These are phyloP conservation scores for Eueremaeus valkanovi DNA, from an alignment of 2,888 invertebrate genomes.

Conservation along the genomic window DNA sequence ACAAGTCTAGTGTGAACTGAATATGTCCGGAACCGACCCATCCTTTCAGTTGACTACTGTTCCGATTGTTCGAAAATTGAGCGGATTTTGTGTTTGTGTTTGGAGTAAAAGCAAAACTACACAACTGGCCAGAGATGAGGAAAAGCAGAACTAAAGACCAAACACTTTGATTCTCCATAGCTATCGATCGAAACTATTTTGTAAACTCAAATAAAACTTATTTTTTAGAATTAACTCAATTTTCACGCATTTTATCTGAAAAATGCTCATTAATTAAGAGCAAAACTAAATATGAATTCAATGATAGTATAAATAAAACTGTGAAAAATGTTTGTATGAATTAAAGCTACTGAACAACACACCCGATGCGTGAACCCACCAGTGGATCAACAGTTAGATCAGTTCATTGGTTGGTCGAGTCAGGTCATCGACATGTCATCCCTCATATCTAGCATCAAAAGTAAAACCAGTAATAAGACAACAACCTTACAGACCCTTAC, in stretches of 20 bases:
- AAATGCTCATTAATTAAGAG: background rate
- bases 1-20: constrained; percentile 43
- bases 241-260: constrained; percentile 11
- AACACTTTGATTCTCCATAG: background rate
- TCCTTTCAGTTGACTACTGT: constrained; percentile 32
- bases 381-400: constrained; percentile 31
- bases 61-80: background rate
- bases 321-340: background rate
- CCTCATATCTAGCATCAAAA: constrained; percentile 6
- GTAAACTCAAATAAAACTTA: background rate
- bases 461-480: constrained; percentile 35
- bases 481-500: constrained; percentile 27
- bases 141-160: background rate
- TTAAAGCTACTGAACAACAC: constrained; percentile 18
- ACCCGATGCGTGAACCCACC: constrained; percentile 20
- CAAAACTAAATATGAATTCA: background rate
- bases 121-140: background rate
- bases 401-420: constrained; percentile 29
- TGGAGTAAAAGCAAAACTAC: background rate
- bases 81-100: background rate
- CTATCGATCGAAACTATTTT: background rate
- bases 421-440: constrained; percentile 37
- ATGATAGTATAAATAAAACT: background rate
- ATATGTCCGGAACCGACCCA: constrained; percentile 42
- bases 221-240: background rate